phyloP scores from a whole-genome alignment of 2,113 vertebrate species.

The Dolichallabes microphthalmus region DNA sequence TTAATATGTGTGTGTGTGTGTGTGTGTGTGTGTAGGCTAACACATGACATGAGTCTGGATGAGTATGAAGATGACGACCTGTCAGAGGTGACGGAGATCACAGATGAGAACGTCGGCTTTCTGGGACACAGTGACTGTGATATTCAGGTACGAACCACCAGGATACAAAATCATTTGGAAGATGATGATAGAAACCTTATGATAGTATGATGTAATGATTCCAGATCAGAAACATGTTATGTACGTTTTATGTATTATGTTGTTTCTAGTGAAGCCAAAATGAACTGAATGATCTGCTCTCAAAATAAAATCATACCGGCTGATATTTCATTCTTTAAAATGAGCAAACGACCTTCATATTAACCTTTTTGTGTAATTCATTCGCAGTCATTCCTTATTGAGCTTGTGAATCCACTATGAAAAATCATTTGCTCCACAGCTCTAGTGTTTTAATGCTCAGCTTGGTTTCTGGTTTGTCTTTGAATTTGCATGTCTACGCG shows the following conservation, averaged over 20 bases:
- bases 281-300: background rate
- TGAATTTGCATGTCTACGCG: background rate
- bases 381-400: background rate
- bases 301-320: background rate
- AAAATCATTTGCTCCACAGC: background rate
- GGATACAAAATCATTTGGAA: background rate
- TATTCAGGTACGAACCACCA: conserved; percentile 70
- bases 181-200: background rate
- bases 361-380: background rate
- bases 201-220: background rate
- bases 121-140: conserved; percentile 80
- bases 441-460: background rate
- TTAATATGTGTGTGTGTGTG: conserved; percentile 37
- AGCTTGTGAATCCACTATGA: background rate
- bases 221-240: background rate
- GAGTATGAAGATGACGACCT: conserved; percentile 87
- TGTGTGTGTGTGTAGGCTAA: conserved; percentile 67
- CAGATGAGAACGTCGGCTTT: conserved; percentile 78
- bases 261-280: background rate
- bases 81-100: conserved; percentile 82
- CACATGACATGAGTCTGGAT: conserved; percentile 86
- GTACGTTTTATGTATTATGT: background rate
- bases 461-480: background rate
- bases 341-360: background rate
- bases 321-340: background rate